Conservation (phyloP, 2,113 vertebrate species). For the Natator depressus region DNA sequence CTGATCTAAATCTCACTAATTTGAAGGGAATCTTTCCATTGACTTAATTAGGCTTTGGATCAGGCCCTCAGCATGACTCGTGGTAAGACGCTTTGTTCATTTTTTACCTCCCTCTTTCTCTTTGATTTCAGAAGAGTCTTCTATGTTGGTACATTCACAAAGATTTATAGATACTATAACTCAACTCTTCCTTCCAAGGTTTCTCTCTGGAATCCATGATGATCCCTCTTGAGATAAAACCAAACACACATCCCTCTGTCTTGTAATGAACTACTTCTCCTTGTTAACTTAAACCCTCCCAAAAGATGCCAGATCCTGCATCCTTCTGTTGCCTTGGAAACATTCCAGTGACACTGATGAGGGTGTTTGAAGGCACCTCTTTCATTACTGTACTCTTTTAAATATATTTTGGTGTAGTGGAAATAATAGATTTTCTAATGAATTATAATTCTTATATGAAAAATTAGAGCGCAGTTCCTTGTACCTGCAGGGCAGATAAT, state of each 20-base stretch:
- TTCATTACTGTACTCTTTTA: not conserved
- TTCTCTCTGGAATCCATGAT: not conserved
- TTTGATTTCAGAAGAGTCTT: not conserved
- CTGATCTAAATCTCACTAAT: not conserved
- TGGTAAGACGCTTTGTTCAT: not conserved
- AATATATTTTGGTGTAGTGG: not conserved
- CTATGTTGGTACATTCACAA: not conserved
- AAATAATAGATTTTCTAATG: not conserved
- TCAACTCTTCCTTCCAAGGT: not conserved
- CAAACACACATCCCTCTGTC: not conserved
- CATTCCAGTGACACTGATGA: not conserved
- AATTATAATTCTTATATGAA: not conserved
- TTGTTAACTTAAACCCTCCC: not conserved
- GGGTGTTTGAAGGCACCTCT: not conserved
- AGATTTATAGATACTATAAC: not conserved
- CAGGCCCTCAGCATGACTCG: not conserved
- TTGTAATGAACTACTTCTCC: not conserved
- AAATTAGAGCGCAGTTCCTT: not conserved
- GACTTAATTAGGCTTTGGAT: not conserved
- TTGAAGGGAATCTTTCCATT: not conserved
- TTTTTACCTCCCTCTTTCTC: not conserved
- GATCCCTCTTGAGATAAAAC: not conserved
- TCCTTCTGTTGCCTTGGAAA: not conserved
- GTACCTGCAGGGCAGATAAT: not conserved
- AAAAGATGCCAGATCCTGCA: not conserved